Conservation (phyloP, 1,140 invertebrate genomes). For the Rhagoletis pomonella region DNA sequence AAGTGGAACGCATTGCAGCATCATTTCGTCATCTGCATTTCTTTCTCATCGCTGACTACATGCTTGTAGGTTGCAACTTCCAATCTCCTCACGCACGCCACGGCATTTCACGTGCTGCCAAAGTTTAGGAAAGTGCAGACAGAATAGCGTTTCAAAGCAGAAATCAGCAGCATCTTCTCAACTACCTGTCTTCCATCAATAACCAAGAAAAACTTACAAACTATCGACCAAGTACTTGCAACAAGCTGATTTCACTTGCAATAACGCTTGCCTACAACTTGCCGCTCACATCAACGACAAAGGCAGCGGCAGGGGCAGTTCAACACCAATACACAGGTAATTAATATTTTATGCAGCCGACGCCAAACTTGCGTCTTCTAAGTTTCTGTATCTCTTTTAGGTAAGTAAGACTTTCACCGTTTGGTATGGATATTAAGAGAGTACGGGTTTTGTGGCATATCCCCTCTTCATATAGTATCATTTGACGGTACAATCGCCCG, state of each 20-base stretch:
- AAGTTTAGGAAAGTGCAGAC: neutral
- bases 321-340: slow-evolving; percentile 21
- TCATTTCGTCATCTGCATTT: neutral
- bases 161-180: neutral
- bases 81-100: neutral
- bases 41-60: slow-evolving; percentile 18
- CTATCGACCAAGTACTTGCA: neutral
- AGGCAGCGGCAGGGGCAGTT: neutral
- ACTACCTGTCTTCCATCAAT: neutral
- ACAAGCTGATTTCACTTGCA: slow-evolving; percentile 22
- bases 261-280: neutral
- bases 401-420: neutral
- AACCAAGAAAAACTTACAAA: neutral
- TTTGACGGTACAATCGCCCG: neutral
- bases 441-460: no score
- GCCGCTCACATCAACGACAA: neutral
- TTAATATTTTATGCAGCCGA: slow-evolving; percentile 23
- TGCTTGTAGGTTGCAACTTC: slow-evolving; percentile 5
- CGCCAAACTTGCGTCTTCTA: neutral
- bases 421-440: no score
- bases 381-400: neutral
- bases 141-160: neutral
- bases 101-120: slow-evolving; percentile 1
- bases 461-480: neutral
- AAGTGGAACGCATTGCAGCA: neutral